A percentile compares a stretch with the other conserved stretches of the same genome.
phyloP scores from a whole-genome alignment of 2,888 invertebrate genomes.

The Sepioteuthis lessoniana region DNA sequence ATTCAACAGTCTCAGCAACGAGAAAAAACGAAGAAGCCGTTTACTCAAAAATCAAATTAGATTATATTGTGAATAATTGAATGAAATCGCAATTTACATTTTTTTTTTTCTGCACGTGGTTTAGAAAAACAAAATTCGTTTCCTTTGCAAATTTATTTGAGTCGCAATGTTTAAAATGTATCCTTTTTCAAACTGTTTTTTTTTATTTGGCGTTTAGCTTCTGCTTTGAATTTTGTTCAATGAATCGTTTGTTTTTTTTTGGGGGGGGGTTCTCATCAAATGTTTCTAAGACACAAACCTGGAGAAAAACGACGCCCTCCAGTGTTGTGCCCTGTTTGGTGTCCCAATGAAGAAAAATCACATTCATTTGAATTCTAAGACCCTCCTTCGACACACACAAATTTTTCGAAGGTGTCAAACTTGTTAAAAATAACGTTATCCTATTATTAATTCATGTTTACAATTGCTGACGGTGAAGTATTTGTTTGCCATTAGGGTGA shows the following conservation, averaged over 20 bases:
- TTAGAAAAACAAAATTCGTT: too few species aligned
- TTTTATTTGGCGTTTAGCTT: neutral
- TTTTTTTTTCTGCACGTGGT: too few species aligned
- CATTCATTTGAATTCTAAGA: neutral
- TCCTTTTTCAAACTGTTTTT: neutral
- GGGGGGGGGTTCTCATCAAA: neutral
- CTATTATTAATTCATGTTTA: neutral
- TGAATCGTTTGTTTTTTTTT: neutral
- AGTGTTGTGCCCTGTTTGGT: neutral
- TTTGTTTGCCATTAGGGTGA: neutral
- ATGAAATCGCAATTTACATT: too few species aligned
- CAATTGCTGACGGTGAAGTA: too few species aligned
- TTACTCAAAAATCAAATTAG: too few species aligned
- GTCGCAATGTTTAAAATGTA: too few species aligned
- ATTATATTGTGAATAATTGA: too few species aligned
- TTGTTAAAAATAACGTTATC: slow-evolving; percentile 25
- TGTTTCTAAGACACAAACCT: neutral
- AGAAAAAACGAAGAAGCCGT: too few species aligned
- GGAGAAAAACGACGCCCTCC: neutral
- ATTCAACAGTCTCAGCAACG: too few species aligned
- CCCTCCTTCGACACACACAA: neutral
- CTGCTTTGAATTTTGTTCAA: neutral
- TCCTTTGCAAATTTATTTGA: too few species aligned
- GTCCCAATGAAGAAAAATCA: neutral
- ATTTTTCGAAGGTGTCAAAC: neutral